These are phyloP conservation scores for Bergia puertoricense DNA, from an alignment of 92 coral and sea anemone genomes.

Conservation along the genomic window DNA sequence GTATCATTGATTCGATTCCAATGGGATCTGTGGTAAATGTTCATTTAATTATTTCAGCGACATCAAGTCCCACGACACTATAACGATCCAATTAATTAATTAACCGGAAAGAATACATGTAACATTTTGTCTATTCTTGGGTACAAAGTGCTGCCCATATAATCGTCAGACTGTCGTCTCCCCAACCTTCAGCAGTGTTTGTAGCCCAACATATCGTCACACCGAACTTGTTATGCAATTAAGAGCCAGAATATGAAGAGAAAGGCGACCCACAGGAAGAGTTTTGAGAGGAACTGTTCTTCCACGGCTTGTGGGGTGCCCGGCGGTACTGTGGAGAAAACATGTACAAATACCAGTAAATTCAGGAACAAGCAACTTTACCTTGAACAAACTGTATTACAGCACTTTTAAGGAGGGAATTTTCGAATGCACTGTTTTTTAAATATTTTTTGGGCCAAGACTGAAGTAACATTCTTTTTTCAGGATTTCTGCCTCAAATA, in stretches of 20 bases:
- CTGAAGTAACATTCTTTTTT: no score
- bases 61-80: not conserved
- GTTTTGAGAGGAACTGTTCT: constrained; percentile 91
- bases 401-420: not conserved
- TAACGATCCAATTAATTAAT: no score
- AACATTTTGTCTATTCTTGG: not conserved
- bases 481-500: no score
- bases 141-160: constrained; percentile 5
- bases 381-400: not conserved
- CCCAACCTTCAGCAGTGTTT: constrained; percentile 12
- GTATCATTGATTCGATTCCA: not conserved
- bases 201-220: not conserved
- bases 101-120: not conserved
- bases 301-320: constrained; percentile 91
- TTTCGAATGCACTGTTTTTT: not conserved
- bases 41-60: not conserved
- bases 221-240: constrained; percentile 68
- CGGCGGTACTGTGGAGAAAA: constrained; percentile 59
- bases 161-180: constrained; percentile 20
- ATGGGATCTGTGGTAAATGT: not conserved
- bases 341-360: not conserved
- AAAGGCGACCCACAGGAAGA: constrained; percentile 96
- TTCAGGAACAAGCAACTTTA: not conserved
- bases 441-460: no score
- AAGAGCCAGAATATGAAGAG: constrained; percentile 95